Conservation (phyloP, 2,888 invertebrate genomes). For the Napeogenes inachia region DNA sequence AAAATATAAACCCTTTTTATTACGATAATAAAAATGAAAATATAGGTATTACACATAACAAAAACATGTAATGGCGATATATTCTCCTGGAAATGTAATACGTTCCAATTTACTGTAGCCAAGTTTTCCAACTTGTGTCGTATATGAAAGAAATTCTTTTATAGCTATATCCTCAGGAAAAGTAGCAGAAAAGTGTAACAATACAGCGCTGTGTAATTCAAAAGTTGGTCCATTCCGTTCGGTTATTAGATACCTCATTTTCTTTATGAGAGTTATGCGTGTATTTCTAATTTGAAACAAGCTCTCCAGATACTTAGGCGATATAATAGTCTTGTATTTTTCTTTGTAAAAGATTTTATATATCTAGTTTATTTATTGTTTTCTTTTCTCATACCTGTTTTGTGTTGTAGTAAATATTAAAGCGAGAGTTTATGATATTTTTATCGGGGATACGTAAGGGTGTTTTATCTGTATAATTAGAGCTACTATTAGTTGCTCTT, state of each 20-base stretch:
- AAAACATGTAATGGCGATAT: background rate
- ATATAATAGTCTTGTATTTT: background rate
- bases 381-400: too few species aligned
- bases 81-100: constrained; percentile 13
- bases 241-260: constrained; percentile 33
- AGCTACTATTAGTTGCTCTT: too few species aligned
- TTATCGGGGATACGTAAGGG: too few species aligned
- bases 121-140: constrained; percentile 19
- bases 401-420: too few species aligned
- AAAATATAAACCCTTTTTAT: too few species aligned
- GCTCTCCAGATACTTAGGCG: background rate
- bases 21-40: too few species aligned
- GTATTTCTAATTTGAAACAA: constrained; percentile 1
- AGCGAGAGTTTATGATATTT: too few species aligned
- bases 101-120: constrained; percentile 15
- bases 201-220: constrained; percentile 31
- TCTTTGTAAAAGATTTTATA: background rate
- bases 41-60: background rate
- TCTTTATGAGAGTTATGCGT: constrained; percentile 28
- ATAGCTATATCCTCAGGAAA: constrained; percentile 23
- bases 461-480: too few species aligned
- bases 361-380: too few species aligned
- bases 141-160: constrained; percentile 23
- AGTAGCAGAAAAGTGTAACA: constrained; percentile 32
- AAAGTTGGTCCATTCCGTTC: constrained; percentile 29